These are phyloP conservation scores for Plagodis pulveraria DNA, from an alignment of 2,888 invertebrate genomes.

Conservation along the genomic window DNA sequence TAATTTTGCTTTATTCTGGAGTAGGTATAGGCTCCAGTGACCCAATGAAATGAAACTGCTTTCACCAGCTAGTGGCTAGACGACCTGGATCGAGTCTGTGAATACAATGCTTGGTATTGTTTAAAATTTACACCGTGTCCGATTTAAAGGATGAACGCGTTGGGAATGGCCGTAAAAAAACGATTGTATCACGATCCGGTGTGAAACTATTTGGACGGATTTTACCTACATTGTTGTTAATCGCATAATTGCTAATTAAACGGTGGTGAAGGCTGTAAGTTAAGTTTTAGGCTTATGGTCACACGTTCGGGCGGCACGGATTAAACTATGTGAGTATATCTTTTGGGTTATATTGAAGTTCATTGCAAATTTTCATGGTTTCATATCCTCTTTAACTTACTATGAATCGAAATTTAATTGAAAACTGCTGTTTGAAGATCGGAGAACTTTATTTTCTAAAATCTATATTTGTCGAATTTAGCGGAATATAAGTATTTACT, in stretches of 20 bases:
- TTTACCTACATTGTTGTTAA: conserved; percentile 54
- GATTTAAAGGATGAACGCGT: conserved; percentile 46
- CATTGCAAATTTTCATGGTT: too few species aligned
- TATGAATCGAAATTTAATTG: too few species aligned
- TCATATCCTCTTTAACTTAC: too few species aligned
- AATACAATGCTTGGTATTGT: conserved; percentile 53
- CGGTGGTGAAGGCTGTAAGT: conserved; percentile 39
- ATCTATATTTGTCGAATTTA: too few species aligned
- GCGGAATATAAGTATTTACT: too few species aligned
- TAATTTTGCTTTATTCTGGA: too few species aligned
- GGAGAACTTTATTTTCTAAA: too few species aligned
- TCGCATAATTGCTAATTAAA: conserved; percentile 44
- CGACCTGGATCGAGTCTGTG: conserved; percentile 36
- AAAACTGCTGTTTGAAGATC: too few species aligned
- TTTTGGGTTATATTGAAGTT: too few species aligned
- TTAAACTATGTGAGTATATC: too few species aligned
- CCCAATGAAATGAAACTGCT: conserved; percentile 27
- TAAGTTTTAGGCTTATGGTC: too few species aligned
- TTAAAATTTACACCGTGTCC: conserved; percentile 49
- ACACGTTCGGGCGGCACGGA: too few species aligned
- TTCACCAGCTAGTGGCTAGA: conserved; percentile 25
- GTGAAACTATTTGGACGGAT: conserved; percentile 52
- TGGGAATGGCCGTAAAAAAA: conserved; percentile 43
- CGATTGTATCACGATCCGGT: conserved; percentile 52
- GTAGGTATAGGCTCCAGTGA: conserved; percentile 14